Evolutionary conservation across 2,888 invertebrate species (phyloP).

Genomic region (Malachius bipustulatus): DNA sequence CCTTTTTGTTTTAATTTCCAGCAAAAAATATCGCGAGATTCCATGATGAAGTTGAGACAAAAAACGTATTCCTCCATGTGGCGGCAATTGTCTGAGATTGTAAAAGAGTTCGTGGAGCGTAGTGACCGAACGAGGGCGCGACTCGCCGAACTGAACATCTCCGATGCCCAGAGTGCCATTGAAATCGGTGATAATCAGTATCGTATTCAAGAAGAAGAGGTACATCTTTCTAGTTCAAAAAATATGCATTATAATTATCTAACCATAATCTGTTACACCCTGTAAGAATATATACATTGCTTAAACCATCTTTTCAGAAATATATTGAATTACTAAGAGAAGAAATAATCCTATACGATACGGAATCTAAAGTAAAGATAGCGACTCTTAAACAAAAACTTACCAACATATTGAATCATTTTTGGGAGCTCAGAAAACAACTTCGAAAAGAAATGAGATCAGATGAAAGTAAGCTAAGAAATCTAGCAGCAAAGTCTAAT

Average conservation of each 20-base stretch:
- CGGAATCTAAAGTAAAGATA: too few relatives aligned
- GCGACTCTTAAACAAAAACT: too few relatives aligned
- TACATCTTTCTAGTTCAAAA: too few relatives aligned
- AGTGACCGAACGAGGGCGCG: conserved; percentile 31
- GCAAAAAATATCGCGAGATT: conserved; percentile 24
- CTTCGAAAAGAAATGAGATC: conserved; percentile 23
- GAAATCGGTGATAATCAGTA: conserved; percentile 29
- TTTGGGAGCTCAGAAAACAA: conserved; percentile 21
- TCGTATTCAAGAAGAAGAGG: conserved; percentile 27
- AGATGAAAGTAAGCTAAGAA: conserved; percentile 24
- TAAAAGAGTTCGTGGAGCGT: conserved; percentile 26
- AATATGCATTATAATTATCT: too few relatives aligned
- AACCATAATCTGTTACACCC: too few relatives aligned
- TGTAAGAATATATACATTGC: too few relatives aligned
- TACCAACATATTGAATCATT: too few relatives aligned
- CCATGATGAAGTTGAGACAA: conserved; percentile 24
- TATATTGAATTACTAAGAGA: too few relatives aligned
- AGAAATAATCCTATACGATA: too few relatives aligned
- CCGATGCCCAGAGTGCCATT: conserved; percentile 30
- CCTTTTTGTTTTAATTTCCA: conserved; percentile 19
- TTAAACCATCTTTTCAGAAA: too few relatives aligned
- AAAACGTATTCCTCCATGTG: conserved; percentile 27
- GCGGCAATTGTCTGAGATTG: conserved; percentile 27
- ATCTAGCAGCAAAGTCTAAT: conserved; percentile 33
- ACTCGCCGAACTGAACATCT: conserved; percentile 29